A percentile compares a stretch with the other conserved stretches of the same genome.
phyloP scores from a whole-genome alignment of 2,113 vertebrate species.

The Colaptes auratus region DNA sequence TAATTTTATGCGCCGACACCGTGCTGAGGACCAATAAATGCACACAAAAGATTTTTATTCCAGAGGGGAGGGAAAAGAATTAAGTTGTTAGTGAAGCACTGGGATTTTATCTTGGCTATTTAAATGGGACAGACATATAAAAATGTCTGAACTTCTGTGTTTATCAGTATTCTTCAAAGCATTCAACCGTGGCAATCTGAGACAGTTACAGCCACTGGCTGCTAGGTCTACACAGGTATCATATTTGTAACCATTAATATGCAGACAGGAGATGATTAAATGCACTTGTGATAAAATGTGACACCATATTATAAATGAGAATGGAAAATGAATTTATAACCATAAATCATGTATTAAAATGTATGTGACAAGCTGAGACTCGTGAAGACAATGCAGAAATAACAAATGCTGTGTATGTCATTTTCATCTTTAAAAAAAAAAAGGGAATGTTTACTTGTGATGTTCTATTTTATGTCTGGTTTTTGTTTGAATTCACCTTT shows the following conservation, averaged over 20 bases:
- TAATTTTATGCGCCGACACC: not conserved
- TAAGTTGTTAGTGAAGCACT: not conserved
- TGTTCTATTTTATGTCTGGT: constrained; percentile 26
- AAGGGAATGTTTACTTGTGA: constrained; percentile 12
- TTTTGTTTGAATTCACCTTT: constrained; percentile 38
- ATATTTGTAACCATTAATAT: constrained; percentile 89
- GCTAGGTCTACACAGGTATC: constrained; percentile 83
- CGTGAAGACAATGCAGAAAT: constrained; percentile 76
- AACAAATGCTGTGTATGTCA: constrained; percentile 66
- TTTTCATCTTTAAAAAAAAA: constrained; percentile 2
- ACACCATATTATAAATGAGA: constrained; percentile 89
- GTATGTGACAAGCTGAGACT: constrained; percentile 77
- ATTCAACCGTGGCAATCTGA: constrained; percentile 66
- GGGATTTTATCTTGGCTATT: constrained; percentile 44
- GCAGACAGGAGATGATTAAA: constrained; percentile 92
- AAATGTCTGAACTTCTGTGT: constrained; percentile 43
- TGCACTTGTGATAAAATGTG: constrained; percentile 87
- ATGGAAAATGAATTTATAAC: constrained; percentile 85
- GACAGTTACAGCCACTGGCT: constrained; percentile 80
- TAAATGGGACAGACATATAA: constrained; percentile 33
- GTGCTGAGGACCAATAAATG: not conserved
- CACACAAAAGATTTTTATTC: not conserved
- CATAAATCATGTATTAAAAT: constrained; percentile 92
- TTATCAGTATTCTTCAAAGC: constrained; percentile 74
- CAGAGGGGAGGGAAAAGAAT: not conserved